phyloP scores from a whole-genome alignment of 2,888 invertebrate species.

The Drosophila niveifrons region DNA sequence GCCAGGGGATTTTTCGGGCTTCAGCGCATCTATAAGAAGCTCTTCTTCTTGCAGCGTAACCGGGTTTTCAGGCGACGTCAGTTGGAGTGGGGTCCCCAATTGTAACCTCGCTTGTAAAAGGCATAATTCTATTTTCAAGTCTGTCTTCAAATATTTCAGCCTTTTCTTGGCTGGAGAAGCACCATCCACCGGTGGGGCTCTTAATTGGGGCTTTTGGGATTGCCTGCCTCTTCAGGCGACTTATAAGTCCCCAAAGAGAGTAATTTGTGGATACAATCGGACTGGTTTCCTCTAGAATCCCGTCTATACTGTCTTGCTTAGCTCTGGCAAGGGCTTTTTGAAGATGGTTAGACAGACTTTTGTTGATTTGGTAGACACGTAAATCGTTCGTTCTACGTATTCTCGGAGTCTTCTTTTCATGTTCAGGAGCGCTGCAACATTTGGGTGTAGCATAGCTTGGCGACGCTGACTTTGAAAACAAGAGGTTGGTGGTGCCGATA shows the following conservation, averaged over 20 bases:
- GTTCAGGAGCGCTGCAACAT: no score
- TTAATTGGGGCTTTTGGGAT: constrained; percentile 5
- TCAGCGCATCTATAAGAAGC: no score
- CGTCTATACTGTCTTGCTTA: not conserved
- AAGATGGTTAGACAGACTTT: not conserved
- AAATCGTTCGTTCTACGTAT: no score
- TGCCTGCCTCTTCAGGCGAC: not conserved
- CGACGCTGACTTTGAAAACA: no score
- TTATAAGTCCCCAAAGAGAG: not conserved
- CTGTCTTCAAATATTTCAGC: constrained; percentile 19
- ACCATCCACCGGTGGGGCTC: no score
- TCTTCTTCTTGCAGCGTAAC: no score
- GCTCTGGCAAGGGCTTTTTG: not conserved
- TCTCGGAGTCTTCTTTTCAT: no score
- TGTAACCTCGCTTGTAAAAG: not conserved
- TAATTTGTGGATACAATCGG: not conserved
- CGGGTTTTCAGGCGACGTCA: constrained; percentile 16
- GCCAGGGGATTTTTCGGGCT: constrained; percentile 16
- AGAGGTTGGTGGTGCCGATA: no score
- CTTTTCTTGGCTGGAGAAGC: constrained; percentile 15
- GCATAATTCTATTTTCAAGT: constrained; percentile 12
- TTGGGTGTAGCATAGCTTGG: no score
- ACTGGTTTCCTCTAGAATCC: not conserved
- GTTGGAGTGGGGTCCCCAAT: constrained; percentile 13
- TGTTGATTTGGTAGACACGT: no score